Conservation (phyloP, 2,113 vertebrate genomes). For the Myocastor coypus region DNA sequence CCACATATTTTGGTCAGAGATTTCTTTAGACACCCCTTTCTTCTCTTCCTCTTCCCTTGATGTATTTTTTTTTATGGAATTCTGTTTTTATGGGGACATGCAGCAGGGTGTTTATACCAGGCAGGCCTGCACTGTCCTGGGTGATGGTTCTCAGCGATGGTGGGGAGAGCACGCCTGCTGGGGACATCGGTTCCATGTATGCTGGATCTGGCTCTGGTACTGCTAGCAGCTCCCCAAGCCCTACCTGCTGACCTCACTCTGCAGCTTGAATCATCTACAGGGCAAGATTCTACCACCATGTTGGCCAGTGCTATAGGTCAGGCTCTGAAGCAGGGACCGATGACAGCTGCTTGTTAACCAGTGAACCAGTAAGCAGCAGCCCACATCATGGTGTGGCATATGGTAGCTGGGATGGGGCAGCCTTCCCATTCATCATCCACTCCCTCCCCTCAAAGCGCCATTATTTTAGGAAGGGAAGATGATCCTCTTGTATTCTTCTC, state of each 20-base stretch:
- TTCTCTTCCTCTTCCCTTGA: background rate
- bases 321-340: background rate
- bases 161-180: background rate
- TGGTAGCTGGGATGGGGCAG: background rate
- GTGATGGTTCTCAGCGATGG: background rate
- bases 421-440: background rate
- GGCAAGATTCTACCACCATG: background rate
- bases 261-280: background rate
- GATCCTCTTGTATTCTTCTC: background rate
- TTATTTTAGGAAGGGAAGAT: background rate
- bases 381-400: background rate
- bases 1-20: background rate
- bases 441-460: background rate
- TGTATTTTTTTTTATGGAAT: background rate
- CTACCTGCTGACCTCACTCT: background rate
- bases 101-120: background rate
- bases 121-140: background rate
- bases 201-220: background rate
- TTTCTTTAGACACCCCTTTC: background rate
- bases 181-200: background rate
- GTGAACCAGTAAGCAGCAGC: background rate
- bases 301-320: fast-evolving
- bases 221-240: background rate
- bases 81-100: background rate
- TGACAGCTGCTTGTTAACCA: background rate